A percentile compares a stretch with the other conserved stretches of the same genome.
These are phyloP conservation scores for cattle (Bos taurus) DNA, from an alignment of 2,113 vertebrate genomes.

Conservation along the genomic window ARS-UCD2.0 NC_037348.1:57296501-57297000, in stretches of 20 bases:
- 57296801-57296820: background rate
- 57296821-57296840: background rate
- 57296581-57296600: background rate
- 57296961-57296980: background rate
- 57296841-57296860: background rate
- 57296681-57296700: background rate
- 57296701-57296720: background rate
- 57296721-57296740: background rate
- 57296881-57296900: background rate
- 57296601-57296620: background rate
- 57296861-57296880: background rate
- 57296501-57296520: background rate
- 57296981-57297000: background rate
- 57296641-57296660: background rate
- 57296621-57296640: background rate
- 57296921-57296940: background rate
- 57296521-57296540: background rate
- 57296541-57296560: background rate
- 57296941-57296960: background rate
- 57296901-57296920: background rate
- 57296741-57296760: constrained; percentile 35
- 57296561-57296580: background rate
- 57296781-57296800: constrained; percentile 27
- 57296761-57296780: background rate
- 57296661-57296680: background rate